A percentile compares a stretch with the other conserved stretches of the same genome.
Conservation (phyloP, 2,888 invertebrate species). For the Aporophyla nigra region DNA sequence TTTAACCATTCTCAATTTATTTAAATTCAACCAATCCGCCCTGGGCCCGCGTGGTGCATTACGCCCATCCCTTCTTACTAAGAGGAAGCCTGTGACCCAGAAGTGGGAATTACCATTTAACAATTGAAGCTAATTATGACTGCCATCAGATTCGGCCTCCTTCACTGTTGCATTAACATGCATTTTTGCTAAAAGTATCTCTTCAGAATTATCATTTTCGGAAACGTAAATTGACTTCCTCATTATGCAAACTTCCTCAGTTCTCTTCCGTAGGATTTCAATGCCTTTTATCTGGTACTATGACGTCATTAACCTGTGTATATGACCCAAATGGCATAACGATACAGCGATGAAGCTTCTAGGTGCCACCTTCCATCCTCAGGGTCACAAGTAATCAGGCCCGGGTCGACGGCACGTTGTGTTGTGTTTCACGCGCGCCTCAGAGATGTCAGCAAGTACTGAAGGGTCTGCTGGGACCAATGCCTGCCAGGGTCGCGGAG, state of each 20-base stretch:
- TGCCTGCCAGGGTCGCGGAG: too few species aligned
- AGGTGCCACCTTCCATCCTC: slow-evolving; percentile 13
- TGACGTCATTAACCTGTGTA: slow-evolving; percentile 10
- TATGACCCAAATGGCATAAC: background rate
- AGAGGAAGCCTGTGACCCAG: too few species aligned
- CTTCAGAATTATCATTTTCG: slow-evolving; percentile 41
- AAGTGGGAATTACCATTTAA: too few species aligned
- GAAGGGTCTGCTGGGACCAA: too few species aligned
- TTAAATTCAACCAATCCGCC: too few species aligned
- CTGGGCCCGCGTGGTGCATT: too few species aligned
- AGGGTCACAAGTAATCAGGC: slow-evolving; percentile 31
- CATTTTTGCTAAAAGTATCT: background rate
- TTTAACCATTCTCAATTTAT: too few species aligned
- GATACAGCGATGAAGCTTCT: background rate
- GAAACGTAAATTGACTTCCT: slow-evolving; percentile 40
- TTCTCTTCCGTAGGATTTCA: slow-evolving; percentile 52
- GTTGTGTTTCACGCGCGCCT: too few species aligned
- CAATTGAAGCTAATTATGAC: too few species aligned
- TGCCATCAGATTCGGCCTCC: background rate
- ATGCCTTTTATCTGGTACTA: slow-evolving; percentile 28
- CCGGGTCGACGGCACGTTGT: too few species aligned
- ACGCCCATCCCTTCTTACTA: too few species aligned
- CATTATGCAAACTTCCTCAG: slow-evolving; percentile 40
- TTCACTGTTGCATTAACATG: background rate
- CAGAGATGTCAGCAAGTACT: too few species aligned